Percentiles rank a stretch among this genome's conserved stretches.
These are phyloP conservation scores for Nyctalus aviator DNA, from an alignment of 2,797 vertebrate genomes.

Conservation along the genomic window DNA sequence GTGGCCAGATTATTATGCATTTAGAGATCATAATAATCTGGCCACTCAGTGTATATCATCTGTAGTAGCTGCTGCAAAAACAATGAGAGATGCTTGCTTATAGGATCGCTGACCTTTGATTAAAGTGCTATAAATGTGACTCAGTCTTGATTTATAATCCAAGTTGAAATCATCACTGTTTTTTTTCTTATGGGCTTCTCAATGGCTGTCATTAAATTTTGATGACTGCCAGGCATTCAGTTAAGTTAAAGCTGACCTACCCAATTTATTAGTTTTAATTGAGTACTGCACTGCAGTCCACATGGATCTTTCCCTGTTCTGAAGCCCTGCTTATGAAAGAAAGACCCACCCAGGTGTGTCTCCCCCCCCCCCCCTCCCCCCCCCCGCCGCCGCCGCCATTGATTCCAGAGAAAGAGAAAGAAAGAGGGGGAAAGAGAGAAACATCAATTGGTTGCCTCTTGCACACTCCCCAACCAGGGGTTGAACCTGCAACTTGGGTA, in stretches of 20 bases:
- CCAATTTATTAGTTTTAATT: not conserved
- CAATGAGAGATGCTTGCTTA: not conserved
- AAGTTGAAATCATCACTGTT: conserved; percentile 1
- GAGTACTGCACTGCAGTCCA: not conserved
- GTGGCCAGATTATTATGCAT: no score
- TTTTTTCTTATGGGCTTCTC: not conserved
- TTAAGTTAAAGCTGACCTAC: not conserved
- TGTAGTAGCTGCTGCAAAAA: not conserved
- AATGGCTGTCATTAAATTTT: not conserved
- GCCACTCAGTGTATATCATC: not conserved
- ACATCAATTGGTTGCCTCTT: no score
- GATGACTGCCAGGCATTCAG: not conserved
- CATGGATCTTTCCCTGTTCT: not conserved
- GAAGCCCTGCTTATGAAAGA: not conserved
- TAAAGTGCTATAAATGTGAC: not conserved
- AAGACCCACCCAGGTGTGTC: not conserved
- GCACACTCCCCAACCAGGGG: no score
- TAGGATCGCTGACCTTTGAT: not conserved
- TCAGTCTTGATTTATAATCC: not conserved
- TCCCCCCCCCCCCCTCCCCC: no score
- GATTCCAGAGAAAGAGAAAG: not conserved
- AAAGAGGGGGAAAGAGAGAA: no score
- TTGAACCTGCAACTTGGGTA: no score
- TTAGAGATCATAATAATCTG: no score
- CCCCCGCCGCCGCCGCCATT: no score